These are phyloP conservation scores for Actias luna DNA, from an alignment of 2,888 invertebrate genomes.

Conservation along the genomic window DNA sequence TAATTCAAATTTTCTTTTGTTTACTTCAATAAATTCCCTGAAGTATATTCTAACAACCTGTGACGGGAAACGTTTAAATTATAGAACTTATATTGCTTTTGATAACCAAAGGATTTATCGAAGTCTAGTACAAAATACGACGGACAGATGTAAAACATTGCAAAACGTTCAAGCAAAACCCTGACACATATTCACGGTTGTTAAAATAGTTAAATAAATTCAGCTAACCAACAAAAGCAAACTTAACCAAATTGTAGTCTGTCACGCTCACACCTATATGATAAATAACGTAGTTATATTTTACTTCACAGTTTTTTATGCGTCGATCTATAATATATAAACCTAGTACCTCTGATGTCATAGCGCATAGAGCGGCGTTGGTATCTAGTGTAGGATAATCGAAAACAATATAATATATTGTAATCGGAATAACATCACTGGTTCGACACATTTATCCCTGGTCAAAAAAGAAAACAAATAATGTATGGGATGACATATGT, in stretches of 20 bases:
- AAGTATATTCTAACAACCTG: too few relatives aligned
- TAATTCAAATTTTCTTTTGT: too few relatives aligned
- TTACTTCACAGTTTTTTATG: neutral
- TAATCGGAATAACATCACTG: neutral
- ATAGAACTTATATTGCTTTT: too few relatives aligned
- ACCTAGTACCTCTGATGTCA: neutral
- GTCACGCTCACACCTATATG: neutral
- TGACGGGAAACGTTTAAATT: too few relatives aligned
- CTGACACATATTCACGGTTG: neutral
- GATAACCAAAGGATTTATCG: too few relatives aligned
- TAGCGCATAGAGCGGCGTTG: neutral
- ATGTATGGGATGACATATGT: too few relatives aligned
- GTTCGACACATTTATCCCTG: too few relatives aligned
- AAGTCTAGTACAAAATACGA: too few relatives aligned
- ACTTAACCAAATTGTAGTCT: neutral
- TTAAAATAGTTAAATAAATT: slow-evolving; percentile 5
- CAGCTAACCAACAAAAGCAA: slow-evolving; percentile 3
- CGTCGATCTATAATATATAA: neutral
- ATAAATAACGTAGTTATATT: neutral
- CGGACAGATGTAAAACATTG: neutral
- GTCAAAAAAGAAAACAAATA: too few relatives aligned
- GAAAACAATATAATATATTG: neutral
- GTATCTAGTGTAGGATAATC: neutral
- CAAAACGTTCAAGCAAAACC: neutral
- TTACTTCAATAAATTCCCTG: too few relatives aligned